Evolutionary conservation across 2,113 vertebrate genomes (phyloP), one percentile per base, ranked within the genome.

Genomic region (Sinosuthora webbiana): DNA sequence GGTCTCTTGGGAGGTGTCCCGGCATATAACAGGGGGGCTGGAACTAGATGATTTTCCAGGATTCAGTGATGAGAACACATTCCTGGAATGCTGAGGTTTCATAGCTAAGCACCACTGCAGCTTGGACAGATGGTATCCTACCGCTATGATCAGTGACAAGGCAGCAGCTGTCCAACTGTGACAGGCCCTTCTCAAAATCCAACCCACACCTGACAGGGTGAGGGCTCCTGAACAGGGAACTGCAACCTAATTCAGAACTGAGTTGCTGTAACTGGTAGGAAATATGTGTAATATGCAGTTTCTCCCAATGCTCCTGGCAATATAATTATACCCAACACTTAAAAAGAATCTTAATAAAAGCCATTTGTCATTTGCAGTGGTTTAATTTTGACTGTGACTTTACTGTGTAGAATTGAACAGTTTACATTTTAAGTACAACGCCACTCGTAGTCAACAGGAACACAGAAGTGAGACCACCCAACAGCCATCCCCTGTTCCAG

Each of bases 331-430:
- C 3, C 37, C 44, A 42, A 31, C 13, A 33, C 11, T 73, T 60
- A 53, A 39, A 75, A 52, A 7, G 7, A 71, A 9, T 14, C 77
- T n/a, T 83, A 83, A 56, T 53, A 49, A 53, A 81, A 82, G 30
- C 60, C 52, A 63, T 49, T 49, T 4, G 41, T 50, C 53, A 92
- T 37, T 53, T 65, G 53, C 0, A 84, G 2, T 53, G 52, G 42
- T 93, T 96, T 93, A 86, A 92, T 90, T 87, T 33, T 69, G 64
- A 83, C n/a, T 47, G 33, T 59, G 53, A 89, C 80, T 88, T 85
- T 2, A 69, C 35, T 28, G 7, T 30, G 59, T 53, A 22, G 83
- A 78, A 78, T 2, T 15, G 7, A 79, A 25, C 15, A 41, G 28
- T 68, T 93, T 68, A 90, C 85, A 92, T 9, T 27, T 60, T 0